phyloP scores from a whole-genome alignment of 2,888 invertebrate genomes.

The Platypus cylindrus region DNA sequence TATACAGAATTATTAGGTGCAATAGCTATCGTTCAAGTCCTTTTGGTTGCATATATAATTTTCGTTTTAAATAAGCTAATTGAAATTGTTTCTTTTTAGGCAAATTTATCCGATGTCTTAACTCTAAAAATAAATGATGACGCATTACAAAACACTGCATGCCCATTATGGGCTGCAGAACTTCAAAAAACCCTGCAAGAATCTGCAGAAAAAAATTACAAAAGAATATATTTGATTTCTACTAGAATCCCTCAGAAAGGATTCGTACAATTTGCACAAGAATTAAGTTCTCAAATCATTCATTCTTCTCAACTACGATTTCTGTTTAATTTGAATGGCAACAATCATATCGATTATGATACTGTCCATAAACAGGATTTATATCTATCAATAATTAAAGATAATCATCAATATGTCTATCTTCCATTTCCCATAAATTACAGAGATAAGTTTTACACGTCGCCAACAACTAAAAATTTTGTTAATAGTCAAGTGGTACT shows the following conservation, averaged over 20 bases:
- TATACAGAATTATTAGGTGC: no score
- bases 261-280: slow-evolving; percentile 25
- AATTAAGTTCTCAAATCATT: slow-evolving; percentile 20
- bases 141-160: slow-evolving; percentile 23
- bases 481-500: slow-evolving; percentile 22
- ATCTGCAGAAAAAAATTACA: slow-evolving; percentile 16
- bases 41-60: no score
- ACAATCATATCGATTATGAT: slow-evolving; percentile 49
- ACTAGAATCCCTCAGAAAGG: slow-evolving; percentile 29
- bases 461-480: slow-evolving; percentile 15
- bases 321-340: slow-evolving; percentile 47
- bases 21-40: no score
- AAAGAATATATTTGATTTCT: slow-evolving; percentile 25
- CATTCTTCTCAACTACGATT: slow-evolving; percentile 23
- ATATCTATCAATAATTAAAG: slow-evolving; percentile 60
- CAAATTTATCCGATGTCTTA: slow-evolving; percentile 15
- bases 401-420: slow-evolving; percentile 32
- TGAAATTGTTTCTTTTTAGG: slow-evolving; percentile 18
- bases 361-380: slow-evolving; percentile 57
- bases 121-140: slow-evolving; percentile 25
- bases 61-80: no score
- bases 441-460: slow-evolving; percentile 21
- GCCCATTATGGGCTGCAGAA: slow-evolving; percentile 27
- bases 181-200: slow-evolving; percentile 20
- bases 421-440: slow-evolving; percentile 25